A percentile compares a stretch with the other conserved stretches of the same genome.
Evolutionary conservation across 1,140 invertebrate genomes (phyloP).

Genomic region (Gonatopus flavifemur): DNA sequence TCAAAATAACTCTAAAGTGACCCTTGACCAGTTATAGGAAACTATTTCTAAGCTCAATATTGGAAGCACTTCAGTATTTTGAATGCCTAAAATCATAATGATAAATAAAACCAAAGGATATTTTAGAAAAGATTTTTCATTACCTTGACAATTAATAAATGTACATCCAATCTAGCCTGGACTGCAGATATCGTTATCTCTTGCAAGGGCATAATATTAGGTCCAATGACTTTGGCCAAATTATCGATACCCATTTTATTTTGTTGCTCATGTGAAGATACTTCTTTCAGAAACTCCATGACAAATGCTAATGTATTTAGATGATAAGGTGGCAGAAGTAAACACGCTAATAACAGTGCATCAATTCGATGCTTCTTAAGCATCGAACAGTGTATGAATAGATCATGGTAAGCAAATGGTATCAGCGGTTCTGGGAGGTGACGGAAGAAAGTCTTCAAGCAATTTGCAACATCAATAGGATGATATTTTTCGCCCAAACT

Average conservation of each 20-base stretch:
- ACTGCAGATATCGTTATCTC: slow-evolving; percentile 62
- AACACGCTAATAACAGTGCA: slow-evolving; percentile 65
- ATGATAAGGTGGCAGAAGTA: slow-evolving; percentile 66
- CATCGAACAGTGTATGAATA: slow-evolving; percentile 71
- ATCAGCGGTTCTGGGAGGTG: slow-evolving; percentile 82
- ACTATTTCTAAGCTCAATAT: too few relatives aligned
- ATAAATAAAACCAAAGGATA: too few relatives aligned
- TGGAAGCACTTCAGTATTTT: too few relatives aligned
- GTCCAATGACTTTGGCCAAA: slow-evolving; percentile 77
- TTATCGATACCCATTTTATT: slow-evolving; percentile 84
- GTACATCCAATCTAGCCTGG: slow-evolving; percentile 64
- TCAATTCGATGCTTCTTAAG: slow-evolving; percentile 51
- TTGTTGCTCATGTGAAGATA: slow-evolving; percentile 63
- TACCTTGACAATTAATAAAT: slow-evolving; percentile 66
- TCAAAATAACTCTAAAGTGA: too few relatives aligned
- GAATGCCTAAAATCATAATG: too few relatives aligned
- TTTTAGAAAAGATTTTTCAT: slow-evolving; percentile 15
- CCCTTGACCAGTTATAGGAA: too few relatives aligned
- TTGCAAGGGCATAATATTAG: slow-evolving; percentile 78
- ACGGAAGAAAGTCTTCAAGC: slow-evolving; percentile 81
- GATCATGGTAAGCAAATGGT: slow-evolving; percentile 69
- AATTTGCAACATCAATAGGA: slow-evolving; percentile 78
- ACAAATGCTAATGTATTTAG: slow-evolving; percentile 70
- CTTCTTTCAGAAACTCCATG: slow-evolving; percentile 67
- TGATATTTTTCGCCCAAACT: slow-evolving; percentile 67